Percentiles rank a stretch among this genome's conserved stretches.
Conservation (phyloP, 2,888 invertebrate genomes). For the Rhingia rostrata region DNA sequence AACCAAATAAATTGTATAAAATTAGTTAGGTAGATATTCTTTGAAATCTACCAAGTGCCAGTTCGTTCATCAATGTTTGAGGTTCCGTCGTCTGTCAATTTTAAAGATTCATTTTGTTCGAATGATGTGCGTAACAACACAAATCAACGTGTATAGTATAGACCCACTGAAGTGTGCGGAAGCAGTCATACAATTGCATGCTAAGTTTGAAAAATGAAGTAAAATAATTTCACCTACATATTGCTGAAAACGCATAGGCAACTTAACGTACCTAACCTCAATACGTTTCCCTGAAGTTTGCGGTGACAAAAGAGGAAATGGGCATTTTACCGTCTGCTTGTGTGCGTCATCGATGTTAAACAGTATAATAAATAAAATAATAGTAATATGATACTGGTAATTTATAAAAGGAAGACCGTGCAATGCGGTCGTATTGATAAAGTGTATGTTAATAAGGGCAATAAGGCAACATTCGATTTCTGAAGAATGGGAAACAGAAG, state of each 20-base stretch:
- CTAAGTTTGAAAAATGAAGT: background rate
- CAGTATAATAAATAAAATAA: slow-evolving; percentile 43
- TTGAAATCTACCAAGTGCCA: no score
- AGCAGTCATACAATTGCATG: slow-evolving; percentile 44
- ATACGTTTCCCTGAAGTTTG: slow-evolving; percentile 58
- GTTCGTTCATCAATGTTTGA: background rate
- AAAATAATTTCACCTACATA: background rate
- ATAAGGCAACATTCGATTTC: background rate
- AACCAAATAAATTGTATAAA: no score
- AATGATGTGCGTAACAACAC: slow-evolving; percentile 4
- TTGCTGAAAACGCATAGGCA: slow-evolving; percentile 16
- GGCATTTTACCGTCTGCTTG: slow-evolving; percentile 35
- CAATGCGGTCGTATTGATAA: slow-evolving; percentile 24
- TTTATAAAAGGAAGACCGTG: slow-evolving; percentile 24
- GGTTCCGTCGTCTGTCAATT: background rate
- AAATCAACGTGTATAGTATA: slow-evolving; percentile 14
- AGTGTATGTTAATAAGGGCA: slow-evolving; percentile 1
- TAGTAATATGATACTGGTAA: slow-evolving; percentile 30
- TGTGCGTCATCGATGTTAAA: slow-evolving; percentile 42
- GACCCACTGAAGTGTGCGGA: slow-evolving; percentile 33
- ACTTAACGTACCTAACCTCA: slow-evolving; percentile 42
- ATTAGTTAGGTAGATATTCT: no score
- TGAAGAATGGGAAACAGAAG: slow-evolving; percentile 25
- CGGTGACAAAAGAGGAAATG: slow-evolving; percentile 53
- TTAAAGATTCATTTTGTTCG: background rate